These are phyloP conservation scores for Lepidostoma basale DNA, from an alignment of 1,140 invertebrate species.

Conservation along the genomic window DNA sequence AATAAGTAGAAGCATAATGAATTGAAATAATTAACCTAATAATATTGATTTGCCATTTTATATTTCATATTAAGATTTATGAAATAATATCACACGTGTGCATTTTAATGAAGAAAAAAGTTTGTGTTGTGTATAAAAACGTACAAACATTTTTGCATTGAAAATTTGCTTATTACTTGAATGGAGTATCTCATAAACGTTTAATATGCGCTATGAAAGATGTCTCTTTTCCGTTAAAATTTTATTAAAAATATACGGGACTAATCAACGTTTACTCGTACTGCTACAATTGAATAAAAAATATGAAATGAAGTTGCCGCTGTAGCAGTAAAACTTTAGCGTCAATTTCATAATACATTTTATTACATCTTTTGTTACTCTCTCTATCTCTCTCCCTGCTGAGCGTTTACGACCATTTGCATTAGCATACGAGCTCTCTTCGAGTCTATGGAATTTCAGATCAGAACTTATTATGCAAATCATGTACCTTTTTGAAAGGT, in stretches of 20 bases:
- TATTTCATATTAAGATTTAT: too few species aligned
- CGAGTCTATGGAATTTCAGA: too few species aligned
- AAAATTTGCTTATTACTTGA: slow-evolving; percentile 20
- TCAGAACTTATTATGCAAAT: too few species aligned
- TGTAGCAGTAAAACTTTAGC: not conserved
- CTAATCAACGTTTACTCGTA: not conserved
- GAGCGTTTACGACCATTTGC: too few species aligned
- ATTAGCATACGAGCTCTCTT: too few species aligned
- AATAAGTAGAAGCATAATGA: too few species aligned
- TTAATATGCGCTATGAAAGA: slow-evolving; percentile 25
- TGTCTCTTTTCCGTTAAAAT: not conserved
- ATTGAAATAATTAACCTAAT: too few species aligned
- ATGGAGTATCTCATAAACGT: slow-evolving; percentile 32
- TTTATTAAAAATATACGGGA: slow-evolving; percentile 19
- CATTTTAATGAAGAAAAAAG: not conserved
- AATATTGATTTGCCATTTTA: too few species aligned
- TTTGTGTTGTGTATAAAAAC: not conserved
- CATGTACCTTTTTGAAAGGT: too few species aligned
- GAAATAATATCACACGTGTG: too few species aligned
- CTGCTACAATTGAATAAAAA: slow-evolving; percentile 1
- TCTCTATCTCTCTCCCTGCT: too few species aligned
- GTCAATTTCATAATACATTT: not conserved
- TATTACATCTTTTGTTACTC: not conserved
- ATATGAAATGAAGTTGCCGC: not conserved
- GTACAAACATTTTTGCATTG: slow-evolving; percentile 17